A percentile compares a stretch with the other conserved stretches of the same genome.
These are phyloP conservation scores for Anodontia alba DNA, from an alignment of 2,888 invertebrate genomes.

Conservation along the genomic window DNA sequence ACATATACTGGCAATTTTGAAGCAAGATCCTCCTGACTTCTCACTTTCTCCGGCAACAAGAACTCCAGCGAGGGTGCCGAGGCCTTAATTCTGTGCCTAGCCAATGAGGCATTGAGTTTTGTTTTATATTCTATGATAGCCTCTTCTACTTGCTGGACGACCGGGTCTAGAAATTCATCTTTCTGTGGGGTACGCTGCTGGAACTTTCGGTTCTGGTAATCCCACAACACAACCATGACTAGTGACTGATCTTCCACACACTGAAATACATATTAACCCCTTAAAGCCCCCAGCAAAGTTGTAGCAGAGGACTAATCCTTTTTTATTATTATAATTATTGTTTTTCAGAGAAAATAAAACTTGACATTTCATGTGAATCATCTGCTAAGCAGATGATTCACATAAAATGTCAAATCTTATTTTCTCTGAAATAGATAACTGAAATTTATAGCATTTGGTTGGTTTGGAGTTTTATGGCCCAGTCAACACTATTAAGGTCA, in stretches of 20 bases:
- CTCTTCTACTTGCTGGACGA: conserved; percentile 76
- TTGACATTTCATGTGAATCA: no score
- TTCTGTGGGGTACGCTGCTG: conserved; percentile 72
- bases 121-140: conserved; percentile 78
- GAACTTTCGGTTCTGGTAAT: conserved; percentile 82
- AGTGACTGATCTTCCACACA: conserved; percentile 71
- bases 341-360: no score
- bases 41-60: conserved; percentile 79
- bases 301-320: background rate
- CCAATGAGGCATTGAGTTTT: conserved; percentile 82
- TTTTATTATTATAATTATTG: no score
- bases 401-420: no score
- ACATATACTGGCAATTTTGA: conserved; percentile 77
- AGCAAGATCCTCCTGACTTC: conserved; percentile 75
- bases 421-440: background rate
- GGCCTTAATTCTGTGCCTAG: conserved; percentile 80
- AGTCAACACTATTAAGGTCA: no score
- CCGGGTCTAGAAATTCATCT: conserved; percentile 66
- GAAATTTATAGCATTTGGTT: no score
- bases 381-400: no score
- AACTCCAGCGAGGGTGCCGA: conserved; percentile 79
- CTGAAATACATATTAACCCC: conserved; percentile 67
- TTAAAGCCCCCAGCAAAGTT: no score
- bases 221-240: conserved; percentile 82
- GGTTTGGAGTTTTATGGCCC: no score